Percentiles rank a stretch among this genome's conserved stretches.
Conservation (phyloP, 2,888 invertebrate genomes). For the Diloba caeruleocephala region DNA sequence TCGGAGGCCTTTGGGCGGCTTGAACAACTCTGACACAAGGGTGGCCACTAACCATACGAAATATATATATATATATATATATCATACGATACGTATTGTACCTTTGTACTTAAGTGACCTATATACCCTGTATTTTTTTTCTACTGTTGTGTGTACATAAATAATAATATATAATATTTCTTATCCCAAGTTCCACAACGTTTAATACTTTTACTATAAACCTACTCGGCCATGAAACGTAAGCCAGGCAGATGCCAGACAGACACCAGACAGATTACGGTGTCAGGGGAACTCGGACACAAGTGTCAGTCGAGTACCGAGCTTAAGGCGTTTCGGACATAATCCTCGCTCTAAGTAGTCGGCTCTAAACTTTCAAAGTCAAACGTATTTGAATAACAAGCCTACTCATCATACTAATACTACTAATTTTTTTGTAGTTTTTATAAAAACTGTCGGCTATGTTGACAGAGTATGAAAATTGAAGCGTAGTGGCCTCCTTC, state of each 20-base stretch:
- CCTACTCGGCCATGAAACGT: slow-evolving; percentile 12
- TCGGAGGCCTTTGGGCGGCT: too few relatives aligned
- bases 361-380: slow-evolving; percentile 15
- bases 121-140: too few relatives aligned
- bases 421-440: too few relatives aligned
- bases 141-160: too few relatives aligned
- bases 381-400: slow-evolving; percentile 29
- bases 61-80: too few relatives aligned
- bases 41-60: too few relatives aligned
- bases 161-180: background rate
- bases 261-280: slow-evolving; percentile 49
- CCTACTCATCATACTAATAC: slow-evolving; percentile 8
- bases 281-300: slow-evolving; percentile 47
- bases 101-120: too few relatives aligned
- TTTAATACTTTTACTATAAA: slow-evolving; percentile 19
- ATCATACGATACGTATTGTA: too few relatives aligned
- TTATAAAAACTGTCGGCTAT: too few relatives aligned
- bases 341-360: slow-evolving; percentile 34
- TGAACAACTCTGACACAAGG: too few relatives aligned
- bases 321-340: slow-evolving; percentile 48
- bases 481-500: too few relatives aligned
- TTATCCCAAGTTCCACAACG: slow-evolving; percentile 1
- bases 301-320: slow-evolving; percentile 27
- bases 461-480: too few relatives aligned
- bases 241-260: slow-evolving; percentile 30